Percentiles rank a stretch among this genome's conserved stretches.
Evolutionary conservation across 37 sponge, comb jelly and placozoan species (phyloP).

Genomic region (Aphrocallistes beatrix): DNA sequence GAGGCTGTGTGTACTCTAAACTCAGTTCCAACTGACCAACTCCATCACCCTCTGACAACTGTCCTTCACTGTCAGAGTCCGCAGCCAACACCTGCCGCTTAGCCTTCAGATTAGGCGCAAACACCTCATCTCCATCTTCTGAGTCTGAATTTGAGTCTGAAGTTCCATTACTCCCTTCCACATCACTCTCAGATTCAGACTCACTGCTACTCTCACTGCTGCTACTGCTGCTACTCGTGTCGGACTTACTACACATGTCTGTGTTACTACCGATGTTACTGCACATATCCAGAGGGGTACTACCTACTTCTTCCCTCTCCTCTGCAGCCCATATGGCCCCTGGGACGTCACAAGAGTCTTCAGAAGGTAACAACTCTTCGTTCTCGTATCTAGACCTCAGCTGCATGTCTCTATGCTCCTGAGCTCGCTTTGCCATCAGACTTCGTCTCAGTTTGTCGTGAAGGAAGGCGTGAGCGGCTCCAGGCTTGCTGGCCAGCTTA

Average conservation of each 20-base stretch:
- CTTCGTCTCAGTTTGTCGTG: background rate
- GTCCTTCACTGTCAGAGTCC: background rate
- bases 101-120: background rate
- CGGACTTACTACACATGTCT: background rate
- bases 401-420: background rate
- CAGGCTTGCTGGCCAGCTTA: background rate
- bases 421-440: background rate
- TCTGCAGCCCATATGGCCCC: background rate
- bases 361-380: background rate
- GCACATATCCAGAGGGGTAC: background rate
- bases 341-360: background rate
- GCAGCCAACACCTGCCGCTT: background rate
- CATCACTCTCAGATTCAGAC: background rate
- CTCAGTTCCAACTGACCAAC: too few relatives aligned
- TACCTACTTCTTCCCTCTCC: background rate
- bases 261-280: background rate
- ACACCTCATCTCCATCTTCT: background rate
- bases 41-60: too few relatives aligned
- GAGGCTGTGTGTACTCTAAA: too few relatives aligned
- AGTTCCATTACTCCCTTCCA: background rate
- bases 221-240: background rate
- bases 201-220: slow-evolving; percentile 16
- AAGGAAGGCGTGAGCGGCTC: background rate
- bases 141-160: too few relatives aligned
- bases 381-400: background rate